Evolutionary conservation across 2,888 invertebrate genomes (phyloP).

Genomic region (Reticulitermes lucifugus): DNA sequence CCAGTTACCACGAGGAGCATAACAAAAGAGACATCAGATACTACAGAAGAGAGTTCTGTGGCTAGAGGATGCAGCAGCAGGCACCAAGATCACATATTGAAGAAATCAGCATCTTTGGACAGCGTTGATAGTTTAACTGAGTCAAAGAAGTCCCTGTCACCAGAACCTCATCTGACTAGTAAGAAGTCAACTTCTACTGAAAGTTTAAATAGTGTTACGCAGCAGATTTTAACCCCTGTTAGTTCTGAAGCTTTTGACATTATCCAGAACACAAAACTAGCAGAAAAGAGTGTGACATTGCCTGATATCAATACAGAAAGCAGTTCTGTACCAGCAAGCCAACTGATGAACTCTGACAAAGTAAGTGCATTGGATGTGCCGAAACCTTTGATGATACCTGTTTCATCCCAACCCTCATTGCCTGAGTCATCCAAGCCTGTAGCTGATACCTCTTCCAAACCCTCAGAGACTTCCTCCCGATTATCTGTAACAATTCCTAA

Average conservation of each 20-base stretch:
- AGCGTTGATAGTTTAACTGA: constrained; percentile 71
- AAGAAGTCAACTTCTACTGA: constrained; percentile 66
- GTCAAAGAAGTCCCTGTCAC: constrained; percentile 57
- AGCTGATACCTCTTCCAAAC: neutral
- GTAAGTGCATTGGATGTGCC: neutral
- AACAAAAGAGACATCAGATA: constrained; percentile 37
- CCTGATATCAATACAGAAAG: neutral
- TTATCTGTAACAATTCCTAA: neutral
- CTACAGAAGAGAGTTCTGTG: constrained; percentile 21
- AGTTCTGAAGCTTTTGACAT: neutral
- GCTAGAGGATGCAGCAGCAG: constrained; percentile 62
- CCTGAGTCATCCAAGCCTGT: constrained; percentile 5
- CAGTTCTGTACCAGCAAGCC: neutral
- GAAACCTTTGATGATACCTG: neutral
- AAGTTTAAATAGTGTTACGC: constrained; percentile 59
- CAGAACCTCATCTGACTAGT: constrained; percentile 18
- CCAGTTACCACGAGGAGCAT: constrained; percentile 38
- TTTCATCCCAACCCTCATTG: neutral
- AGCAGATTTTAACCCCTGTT: constrained; percentile 18
- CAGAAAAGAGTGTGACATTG: neutral
- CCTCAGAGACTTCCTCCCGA: neutral
- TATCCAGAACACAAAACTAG: neutral
- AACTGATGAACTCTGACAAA: neutral
- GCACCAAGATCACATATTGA: constrained; percentile 63
- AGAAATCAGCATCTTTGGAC: constrained; percentile 67